Evolutionary conservation across 1,140 invertebrate species (phyloP).

Genomic region (Prorops nasuta): DNA sequence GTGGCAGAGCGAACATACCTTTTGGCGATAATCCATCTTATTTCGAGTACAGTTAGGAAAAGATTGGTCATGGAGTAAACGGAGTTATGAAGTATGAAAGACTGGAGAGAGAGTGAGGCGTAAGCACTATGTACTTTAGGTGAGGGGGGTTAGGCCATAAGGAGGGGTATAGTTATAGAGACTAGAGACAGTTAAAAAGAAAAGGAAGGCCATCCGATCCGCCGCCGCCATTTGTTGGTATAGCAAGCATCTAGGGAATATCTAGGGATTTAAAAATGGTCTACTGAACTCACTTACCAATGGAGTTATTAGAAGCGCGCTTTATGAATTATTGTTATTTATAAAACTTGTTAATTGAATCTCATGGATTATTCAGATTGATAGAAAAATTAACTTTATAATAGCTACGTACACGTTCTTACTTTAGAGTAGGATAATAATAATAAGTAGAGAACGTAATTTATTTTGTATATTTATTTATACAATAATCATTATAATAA

Average conservation of each 20-base stretch:
- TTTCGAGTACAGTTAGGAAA: conserved; percentile 22
- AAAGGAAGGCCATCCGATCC: too few relatives aligned
- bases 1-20: conserved; percentile 16
- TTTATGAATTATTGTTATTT: not conserved
- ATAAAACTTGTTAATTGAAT: not conserved
- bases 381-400: not conserved
- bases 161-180: too few relatives aligned
- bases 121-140: too few relatives aligned
- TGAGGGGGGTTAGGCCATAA: too few relatives aligned
- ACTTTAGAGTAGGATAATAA: conserved; percentile 21
- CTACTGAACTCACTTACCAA: not conserved
- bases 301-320: not conserved
- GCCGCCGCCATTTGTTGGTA: too few relatives aligned
- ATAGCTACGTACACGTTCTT: not conserved
- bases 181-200: too few relatives aligned
- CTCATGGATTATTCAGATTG: not conserved
- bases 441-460: conserved; percentile 18
- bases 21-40: conserved; percentile 45
- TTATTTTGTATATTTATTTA: conserved; percentile 44
- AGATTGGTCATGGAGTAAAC: too few relatives aligned
- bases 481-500: conserved; percentile 45
- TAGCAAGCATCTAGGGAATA: not conserved
- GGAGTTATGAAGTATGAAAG: too few relatives aligned
- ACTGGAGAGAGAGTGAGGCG: too few relatives aligned
- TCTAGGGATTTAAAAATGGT: not conserved